Conservation (phyloP, 2,797 vertebrate genomes). For the Orientallactaga sibirica region DNA sequence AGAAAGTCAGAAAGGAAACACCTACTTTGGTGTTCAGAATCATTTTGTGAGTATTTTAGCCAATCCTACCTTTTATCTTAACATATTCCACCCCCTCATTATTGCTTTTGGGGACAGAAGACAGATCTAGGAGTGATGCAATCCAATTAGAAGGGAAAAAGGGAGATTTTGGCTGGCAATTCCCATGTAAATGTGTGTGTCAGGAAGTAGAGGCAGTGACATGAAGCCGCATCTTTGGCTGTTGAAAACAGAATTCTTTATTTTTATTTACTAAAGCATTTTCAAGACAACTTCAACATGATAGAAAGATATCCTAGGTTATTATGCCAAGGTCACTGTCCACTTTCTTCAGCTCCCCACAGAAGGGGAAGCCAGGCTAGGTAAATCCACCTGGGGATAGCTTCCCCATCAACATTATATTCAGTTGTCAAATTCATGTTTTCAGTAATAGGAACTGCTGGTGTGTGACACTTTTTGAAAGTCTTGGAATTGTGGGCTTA, state of each 20-base stretch:
- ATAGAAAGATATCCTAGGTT: neutral
- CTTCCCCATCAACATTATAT: neutral
- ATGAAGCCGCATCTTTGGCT: neutral
- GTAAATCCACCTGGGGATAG: slow-evolving; percentile 61
- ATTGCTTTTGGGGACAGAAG: slow-evolving; percentile 70
- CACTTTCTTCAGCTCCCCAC: neutral
- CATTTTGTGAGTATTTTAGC: slow-evolving; percentile 58
- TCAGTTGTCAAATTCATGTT: slow-evolving; percentile 70
- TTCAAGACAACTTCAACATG: slow-evolving; percentile 5
- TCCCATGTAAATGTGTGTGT: slow-evolving; percentile 58
- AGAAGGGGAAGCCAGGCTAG: neutral
- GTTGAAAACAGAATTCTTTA: slow-evolving; percentile 52
- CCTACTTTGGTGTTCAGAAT: slow-evolving; percentile 10
- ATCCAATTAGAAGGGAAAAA: slow-evolving; percentile 74
- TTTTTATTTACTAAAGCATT: neutral
- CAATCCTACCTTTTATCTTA: slow-evolving; percentile 65
- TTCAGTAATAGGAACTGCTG: slow-evolving; percentile 71
- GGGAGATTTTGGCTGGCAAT: slow-evolving; percentile 70
- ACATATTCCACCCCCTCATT: slow-evolving; percentile 64
- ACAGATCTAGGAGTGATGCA: slow-evolving; percentile 76
- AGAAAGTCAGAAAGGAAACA: neutral
- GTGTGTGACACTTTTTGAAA: slow-evolving; percentile 69
- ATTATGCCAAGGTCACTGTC: slow-evolving; percentile 59
- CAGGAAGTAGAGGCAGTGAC: slow-evolving; percentile 40
- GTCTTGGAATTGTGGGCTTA: slow-evolving; percentile 64